These are phyloP conservation scores for Sarcophaga rosellei DNA, from an alignment of 2,888 invertebrate species.

Conservation along the genomic window DNA sequence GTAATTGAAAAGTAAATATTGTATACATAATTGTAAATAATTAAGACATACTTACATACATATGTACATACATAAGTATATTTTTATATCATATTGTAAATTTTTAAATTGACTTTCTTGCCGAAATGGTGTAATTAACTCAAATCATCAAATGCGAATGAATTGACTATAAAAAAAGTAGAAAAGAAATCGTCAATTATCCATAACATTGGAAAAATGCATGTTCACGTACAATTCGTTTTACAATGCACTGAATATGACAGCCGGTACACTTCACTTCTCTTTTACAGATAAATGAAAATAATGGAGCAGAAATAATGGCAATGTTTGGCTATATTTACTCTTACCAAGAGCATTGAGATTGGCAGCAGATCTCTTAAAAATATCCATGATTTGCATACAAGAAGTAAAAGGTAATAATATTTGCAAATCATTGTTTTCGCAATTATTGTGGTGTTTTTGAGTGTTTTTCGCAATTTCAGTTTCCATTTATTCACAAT, in stretches of 20 bases:
- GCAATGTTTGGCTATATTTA: background rate
- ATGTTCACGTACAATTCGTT: background rate
- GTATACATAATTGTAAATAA: background rate
- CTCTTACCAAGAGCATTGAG: constrained; percentile 2
- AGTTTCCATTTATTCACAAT: constrained; percentile 35
- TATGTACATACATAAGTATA: background rate
- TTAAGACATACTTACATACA: too few relatives aligned
- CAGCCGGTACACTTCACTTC: background rate
- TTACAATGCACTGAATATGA: too few relatives aligned
- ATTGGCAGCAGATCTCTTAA: background rate
- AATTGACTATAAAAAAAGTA: background rate
- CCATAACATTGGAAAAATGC: background rate
- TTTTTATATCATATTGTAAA: constrained; percentile 11
- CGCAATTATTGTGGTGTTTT: constrained; percentile 2
- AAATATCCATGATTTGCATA: too few relatives aligned
- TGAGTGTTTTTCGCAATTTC: constrained; percentile 38
- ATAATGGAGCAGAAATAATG: constrained; percentile 7
- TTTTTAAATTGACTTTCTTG: constrained; percentile 37
- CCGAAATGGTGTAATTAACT: constrained; percentile 39
- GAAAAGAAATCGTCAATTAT: background rate
- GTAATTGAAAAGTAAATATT: background rate
- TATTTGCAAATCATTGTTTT: constrained; percentile 31
- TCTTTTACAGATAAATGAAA: background rate
- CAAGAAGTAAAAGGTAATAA: background rate
- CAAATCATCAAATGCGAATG: constrained; percentile 12